Conservation (phyloP, 2,113 vertebrate species). For the Gadus chalcogrammus region DNA sequence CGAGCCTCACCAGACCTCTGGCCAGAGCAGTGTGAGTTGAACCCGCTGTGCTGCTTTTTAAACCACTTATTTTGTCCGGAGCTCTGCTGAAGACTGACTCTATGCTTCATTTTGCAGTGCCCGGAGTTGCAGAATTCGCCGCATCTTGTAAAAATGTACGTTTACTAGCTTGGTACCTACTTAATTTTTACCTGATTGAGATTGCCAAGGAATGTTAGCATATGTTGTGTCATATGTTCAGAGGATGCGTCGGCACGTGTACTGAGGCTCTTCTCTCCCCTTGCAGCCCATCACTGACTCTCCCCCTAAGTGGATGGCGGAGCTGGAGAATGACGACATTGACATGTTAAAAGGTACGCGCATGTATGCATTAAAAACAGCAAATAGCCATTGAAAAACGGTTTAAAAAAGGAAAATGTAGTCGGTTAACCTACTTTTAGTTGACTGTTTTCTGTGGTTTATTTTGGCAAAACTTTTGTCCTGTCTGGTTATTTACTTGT, state of each 20-base stretch:
- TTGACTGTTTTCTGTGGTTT: not conserved
- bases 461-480: slow-evolving; percentile 1
- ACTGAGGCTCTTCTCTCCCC: slow-evolving; percentile 29
- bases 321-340: slow-evolving; percentile 94
- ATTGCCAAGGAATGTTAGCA: too few species aligned
- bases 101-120: slow-evolving; percentile 73
- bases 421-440: not conserved
- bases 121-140: slow-evolving; percentile 97
- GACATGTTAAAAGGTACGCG: slow-evolving; percentile 95
- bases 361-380: not conserved
- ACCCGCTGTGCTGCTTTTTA: not conserved
- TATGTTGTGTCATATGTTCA: not conserved
- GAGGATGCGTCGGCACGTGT: not conserved
- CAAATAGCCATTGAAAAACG: not conserved
- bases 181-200: too few species aligned
- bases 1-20: slow-evolving; percentile 95
- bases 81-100: slow-evolving; percentile 1
- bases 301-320: slow-evolving; percentile 98
- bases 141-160: slow-evolving; percentile 98
- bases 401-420: not conserved
- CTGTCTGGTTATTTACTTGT: slow-evolving; percentile 12
- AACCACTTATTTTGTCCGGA: not conserved
- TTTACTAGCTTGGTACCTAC: slow-evolving; percentile 29
- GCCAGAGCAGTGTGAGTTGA: slow-evolving; percentile 90
- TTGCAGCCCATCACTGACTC: slow-evolving; percentile 91